Evolutionary conservation across 2,797 vertebrate genomes (phyloP).

Genomic region (Peromyscus melanophrys): DNA sequence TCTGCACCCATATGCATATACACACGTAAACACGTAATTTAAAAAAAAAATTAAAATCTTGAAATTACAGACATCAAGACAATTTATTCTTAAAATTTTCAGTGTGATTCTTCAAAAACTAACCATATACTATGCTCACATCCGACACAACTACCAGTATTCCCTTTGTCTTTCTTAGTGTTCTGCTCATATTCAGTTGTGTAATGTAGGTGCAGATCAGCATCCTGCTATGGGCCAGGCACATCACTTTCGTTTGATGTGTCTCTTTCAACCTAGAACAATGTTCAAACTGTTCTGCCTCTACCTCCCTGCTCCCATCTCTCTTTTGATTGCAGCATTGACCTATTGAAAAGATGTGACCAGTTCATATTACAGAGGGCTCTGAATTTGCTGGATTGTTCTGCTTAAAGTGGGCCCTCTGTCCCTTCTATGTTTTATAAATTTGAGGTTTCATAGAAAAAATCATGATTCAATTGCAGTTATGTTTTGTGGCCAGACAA

Average conservation of each 20-base stretch:
- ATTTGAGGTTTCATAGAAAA: slow-evolving; percentile 31
- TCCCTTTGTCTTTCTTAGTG: not conserved
- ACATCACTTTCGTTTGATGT: not conserved
- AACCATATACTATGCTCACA: not conserved
- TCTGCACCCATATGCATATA: not conserved
- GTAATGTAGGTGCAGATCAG: not conserved
- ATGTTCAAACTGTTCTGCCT: not conserved
- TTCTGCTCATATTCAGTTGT: not conserved
- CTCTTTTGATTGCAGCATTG: not conserved
- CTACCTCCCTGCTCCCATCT: not conserved
- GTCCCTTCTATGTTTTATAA: not conserved
- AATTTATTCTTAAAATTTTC: slow-evolving; percentile 48
- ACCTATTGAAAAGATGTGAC: slow-evolving; percentile 11
- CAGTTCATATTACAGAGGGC: not conserved
- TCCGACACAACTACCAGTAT: not conserved
- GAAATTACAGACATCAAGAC: not conserved
- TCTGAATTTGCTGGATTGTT: not conserved
- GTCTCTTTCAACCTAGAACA: not conserved
- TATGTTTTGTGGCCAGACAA: not conserved
- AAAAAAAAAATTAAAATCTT: not conserved
- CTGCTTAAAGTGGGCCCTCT: not conserved
- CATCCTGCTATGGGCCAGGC: not conserved
- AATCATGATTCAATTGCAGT: not conserved
- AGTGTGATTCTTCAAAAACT: slow-evolving; percentile 39
- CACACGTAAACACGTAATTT: not conserved